Evolutionary conservation across 2,797 vertebrate species (phyloP).

Genomic region (Poeciliopsis presidionis): DNA sequence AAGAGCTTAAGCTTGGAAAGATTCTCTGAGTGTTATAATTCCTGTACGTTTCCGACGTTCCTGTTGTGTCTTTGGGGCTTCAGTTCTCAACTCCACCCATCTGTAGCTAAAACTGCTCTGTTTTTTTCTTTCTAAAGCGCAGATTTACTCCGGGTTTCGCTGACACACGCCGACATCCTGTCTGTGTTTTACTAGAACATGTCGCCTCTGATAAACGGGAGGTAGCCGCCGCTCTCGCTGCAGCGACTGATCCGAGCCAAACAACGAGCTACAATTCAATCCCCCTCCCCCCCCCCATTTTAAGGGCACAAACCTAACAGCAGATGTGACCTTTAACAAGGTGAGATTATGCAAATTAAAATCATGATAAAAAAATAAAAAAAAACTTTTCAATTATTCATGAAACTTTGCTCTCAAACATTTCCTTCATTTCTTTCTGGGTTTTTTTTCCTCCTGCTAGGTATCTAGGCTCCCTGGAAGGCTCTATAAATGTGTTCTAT

Average conservation of each 20-base stretch:
- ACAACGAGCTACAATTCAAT: constrained; percentile 78
- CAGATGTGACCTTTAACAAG: constrained; percentile 86
- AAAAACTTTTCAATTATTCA: constrained; percentile 93
- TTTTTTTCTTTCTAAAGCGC: neutral
- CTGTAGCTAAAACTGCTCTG: neutral
- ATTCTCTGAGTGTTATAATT: neutral
- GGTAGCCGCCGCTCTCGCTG: constrained; percentile 23
- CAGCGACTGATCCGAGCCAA: constrained; percentile 42
- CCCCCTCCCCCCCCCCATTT: constrained; percentile 81
- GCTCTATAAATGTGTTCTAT: constrained; percentile 89
- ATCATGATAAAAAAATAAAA: constrained; percentile 75
- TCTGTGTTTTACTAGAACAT: neutral
- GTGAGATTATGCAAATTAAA: constrained; percentile 87
- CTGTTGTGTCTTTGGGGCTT: neutral
- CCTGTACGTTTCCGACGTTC: neutral
- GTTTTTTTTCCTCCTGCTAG: constrained; percentile 49
- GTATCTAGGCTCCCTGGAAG: constrained; percentile 76
- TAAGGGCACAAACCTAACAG: constrained; percentile 79
- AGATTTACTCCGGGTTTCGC: neutral
- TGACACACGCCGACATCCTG: neutral
- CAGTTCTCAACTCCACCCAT: neutral
- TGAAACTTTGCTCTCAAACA: constrained; percentile 87
- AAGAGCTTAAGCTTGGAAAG: neutral
- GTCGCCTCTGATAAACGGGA: neutral
- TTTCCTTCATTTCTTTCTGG: constrained; percentile 67